Evolutionary conservation across 2,113 vertebrate species (phyloP).

Genomic region (Callaeas wilsoni): DNA sequence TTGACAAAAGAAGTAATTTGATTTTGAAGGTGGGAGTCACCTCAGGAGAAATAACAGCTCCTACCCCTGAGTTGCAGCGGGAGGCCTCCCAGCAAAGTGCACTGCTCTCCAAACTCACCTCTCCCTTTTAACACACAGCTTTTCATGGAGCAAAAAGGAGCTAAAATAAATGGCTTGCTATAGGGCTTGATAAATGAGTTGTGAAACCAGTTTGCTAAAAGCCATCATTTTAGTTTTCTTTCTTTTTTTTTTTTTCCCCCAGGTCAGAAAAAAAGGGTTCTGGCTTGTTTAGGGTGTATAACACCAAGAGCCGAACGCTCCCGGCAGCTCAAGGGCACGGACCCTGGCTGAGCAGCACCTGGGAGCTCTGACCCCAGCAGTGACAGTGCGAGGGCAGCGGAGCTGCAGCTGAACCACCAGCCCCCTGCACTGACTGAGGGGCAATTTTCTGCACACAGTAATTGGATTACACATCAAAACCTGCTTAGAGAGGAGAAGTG

Average conservation of each 20-base stretch:
- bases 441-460: not conserved
- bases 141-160: not conserved
- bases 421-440: not conserved
- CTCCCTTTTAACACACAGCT: not conserved
- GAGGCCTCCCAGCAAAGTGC: not conserved
- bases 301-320: not conserved
- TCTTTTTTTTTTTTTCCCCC: not conserved
- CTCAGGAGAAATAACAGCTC: slow-evolving; percentile 2
- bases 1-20: slow-evolving; percentile 38
- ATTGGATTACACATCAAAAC: not conserved
- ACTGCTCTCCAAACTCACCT: not conserved
- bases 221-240: not conserved
- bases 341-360: not conserved
- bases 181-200: slow-evolving; percentile 21
- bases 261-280: not conserved
- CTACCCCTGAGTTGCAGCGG: not conserved
- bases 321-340: not conserved
- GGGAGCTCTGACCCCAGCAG: not conserved
- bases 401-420: not conserved
- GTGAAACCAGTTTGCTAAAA: not conserved
- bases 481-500: not conserved
- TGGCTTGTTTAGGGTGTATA: not conserved
- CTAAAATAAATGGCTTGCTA: slow-evolving; percentile 33
- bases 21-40: not conserved
- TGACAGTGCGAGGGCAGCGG: fast-evolving